Conservation (phyloP, 2,113 vertebrate genomes). For the Prunella fulvescens region DNA sequence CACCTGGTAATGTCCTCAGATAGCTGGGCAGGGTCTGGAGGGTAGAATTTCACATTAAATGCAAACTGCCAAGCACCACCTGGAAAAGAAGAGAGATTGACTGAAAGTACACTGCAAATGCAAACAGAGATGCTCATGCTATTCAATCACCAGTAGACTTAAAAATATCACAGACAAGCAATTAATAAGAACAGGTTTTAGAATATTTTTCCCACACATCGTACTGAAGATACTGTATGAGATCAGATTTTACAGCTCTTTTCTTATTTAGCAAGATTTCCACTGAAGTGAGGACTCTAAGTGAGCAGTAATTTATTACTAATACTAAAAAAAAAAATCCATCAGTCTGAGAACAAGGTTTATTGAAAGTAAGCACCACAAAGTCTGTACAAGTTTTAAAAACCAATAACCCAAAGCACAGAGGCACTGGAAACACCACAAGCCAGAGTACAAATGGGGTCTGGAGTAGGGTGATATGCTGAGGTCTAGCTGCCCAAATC, state of each 20-base stretch:
- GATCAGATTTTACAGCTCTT: not conserved
- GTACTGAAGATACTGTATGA: not conserved
- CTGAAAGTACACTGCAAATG: not conserved
- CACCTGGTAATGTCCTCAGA: constrained; percentile 98
- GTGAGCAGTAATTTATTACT: not conserved
- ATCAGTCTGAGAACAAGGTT: not conserved
- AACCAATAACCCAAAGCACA: not conserved
- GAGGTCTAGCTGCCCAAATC: not conserved
- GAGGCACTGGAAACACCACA: not conserved
- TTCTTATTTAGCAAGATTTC: not conserved
- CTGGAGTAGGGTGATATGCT: not conserved
- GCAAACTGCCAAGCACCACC: constrained; percentile 95
- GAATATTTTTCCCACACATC: not conserved
- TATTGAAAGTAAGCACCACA: not conserved
- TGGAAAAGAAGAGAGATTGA: constrained; percentile 60
- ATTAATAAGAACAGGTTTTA: not conserved
- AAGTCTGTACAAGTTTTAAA: not conserved
- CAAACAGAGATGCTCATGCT: not conserved
- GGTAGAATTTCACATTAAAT: constrained; percentile 99
- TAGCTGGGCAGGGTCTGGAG: constrained; percentile 93
- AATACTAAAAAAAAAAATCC: not conserved
- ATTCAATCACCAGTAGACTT: not conserved
- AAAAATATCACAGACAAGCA: not conserved
- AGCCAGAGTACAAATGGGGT: not conserved
- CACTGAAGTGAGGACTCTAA: not conserved